A percentile compares a stretch with the other conserved stretches of the same genome.
phyloP scores from a whole-genome alignment of 2,797 vertebrate species.

The Squalus acanthias region DNA sequence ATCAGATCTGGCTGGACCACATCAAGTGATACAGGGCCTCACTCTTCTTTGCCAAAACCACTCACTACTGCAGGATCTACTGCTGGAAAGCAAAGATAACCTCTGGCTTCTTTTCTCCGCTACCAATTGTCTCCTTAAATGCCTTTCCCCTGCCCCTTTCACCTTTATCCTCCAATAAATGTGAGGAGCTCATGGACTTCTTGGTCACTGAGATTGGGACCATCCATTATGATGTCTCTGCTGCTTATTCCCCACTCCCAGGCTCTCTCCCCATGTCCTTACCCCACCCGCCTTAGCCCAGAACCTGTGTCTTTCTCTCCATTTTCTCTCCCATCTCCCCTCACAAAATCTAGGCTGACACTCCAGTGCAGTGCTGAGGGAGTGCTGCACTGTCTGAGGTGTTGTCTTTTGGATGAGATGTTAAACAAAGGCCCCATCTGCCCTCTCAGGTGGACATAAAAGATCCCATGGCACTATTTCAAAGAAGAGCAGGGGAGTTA shows the following conservation, averaged over 20 bases:
- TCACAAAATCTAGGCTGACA: background rate
- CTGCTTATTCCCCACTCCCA: background rate
- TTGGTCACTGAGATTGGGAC: background rate
- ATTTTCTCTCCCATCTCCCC: background rate
- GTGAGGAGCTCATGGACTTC: background rate
- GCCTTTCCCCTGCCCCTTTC: background rate
- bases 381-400: too few relatives aligned
- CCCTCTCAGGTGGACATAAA: too few relatives aligned
- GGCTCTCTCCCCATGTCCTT: background rate
- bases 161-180: background rate
- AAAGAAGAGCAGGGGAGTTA: too few relatives aligned
- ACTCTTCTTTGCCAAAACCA: too few relatives aligned
- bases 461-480: too few relatives aligned
- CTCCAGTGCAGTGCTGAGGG: too few relatives aligned
- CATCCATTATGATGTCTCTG: background rate
- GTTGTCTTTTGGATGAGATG: too few relatives aligned
- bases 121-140: background rate
- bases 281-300: background rate
- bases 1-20: too few relatives aligned
- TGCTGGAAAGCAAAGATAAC: background rate
- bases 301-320: background rate
- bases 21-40: too few relatives aligned
- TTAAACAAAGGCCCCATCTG: too few relatives aligned
- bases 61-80: background rate
- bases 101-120: too few relatives aligned